phyloP scores from a whole-genome alignment of 2,797 vertebrate species.

The Pantherophis vulpinus region DNA sequence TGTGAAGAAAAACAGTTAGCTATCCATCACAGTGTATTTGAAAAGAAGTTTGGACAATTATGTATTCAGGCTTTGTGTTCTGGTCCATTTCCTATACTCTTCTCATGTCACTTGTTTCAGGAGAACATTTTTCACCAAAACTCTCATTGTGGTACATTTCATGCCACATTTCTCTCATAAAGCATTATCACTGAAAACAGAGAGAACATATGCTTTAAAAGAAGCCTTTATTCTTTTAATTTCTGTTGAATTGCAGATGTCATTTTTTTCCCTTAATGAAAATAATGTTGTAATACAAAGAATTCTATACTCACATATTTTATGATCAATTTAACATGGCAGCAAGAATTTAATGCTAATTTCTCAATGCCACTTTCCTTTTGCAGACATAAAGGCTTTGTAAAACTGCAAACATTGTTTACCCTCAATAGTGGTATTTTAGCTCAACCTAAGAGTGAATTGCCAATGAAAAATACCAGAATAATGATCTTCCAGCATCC shows the following conservation, averaged over 20 bases:
- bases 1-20: conserved; percentile 16
- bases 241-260: neutral
- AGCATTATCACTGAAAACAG: conserved; percentile 30
- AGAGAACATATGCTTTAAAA: neutral
- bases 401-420: neutral
- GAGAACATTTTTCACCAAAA: conserved; percentile 22
- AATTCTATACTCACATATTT: neutral
- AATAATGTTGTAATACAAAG: neutral
- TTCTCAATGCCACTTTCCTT: neutral
- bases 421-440: neutral
- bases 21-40: conserved; percentile 24
- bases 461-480: neutral
- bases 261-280: neutral
- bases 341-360: neutral
- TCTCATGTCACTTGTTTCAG: conserved; percentile 14
- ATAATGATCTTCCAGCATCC: neutral
- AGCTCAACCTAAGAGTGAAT: neutral
- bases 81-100: conserved; percentile 38
- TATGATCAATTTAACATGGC: neutral
- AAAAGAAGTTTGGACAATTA: conserved; percentile 46
- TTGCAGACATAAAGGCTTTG: neutral
- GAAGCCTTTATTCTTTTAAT: conserved; percentile 7
- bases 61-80: conserved; percentile 34
- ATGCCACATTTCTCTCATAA: conserved; percentile 20
- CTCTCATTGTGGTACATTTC: neutral